phyloP scores from a whole-genome alignment of 2,888 invertebrate genomes.

The Spisula subtruncata region DNA sequence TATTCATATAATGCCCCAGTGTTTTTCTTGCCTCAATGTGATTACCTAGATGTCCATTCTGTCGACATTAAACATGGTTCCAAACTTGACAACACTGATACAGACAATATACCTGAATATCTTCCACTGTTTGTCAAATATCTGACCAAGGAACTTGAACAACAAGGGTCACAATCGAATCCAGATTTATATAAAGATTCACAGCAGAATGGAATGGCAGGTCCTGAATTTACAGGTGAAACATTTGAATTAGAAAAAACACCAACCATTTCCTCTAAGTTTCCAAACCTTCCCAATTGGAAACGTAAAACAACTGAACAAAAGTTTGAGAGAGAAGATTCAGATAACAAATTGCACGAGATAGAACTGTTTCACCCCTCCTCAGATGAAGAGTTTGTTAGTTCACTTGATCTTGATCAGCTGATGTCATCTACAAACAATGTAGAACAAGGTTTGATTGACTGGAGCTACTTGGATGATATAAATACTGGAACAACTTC shows the following conservation, averaged over 20 bases:
- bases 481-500: not conserved
- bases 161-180: not conserved
- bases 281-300: not conserved
- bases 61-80: not conserved
- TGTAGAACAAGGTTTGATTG: not conserved
- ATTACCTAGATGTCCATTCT: not conserved
- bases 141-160: not conserved
- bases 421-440: not conserved
- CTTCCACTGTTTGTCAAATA: not conserved
- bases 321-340: not conserved
- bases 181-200: too few species aligned
- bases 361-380: not conserved
- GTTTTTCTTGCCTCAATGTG: not conserved
- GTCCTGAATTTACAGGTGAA: not conserved
- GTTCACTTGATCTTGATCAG: not conserved
- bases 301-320: not conserved
- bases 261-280: not conserved
- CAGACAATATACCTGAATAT: not conserved
- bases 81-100: not conserved
- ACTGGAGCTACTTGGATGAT: not conserved
- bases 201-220: too few species aligned
- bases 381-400: not conserved
- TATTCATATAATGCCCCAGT: not conserved
- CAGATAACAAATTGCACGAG: not conserved
- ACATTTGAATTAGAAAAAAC: not conserved